These are phyloP conservation scores for Helicoverpa assulta DNA, from an alignment of 2,888 invertebrate genomes.

Conservation along the genomic window DNA sequence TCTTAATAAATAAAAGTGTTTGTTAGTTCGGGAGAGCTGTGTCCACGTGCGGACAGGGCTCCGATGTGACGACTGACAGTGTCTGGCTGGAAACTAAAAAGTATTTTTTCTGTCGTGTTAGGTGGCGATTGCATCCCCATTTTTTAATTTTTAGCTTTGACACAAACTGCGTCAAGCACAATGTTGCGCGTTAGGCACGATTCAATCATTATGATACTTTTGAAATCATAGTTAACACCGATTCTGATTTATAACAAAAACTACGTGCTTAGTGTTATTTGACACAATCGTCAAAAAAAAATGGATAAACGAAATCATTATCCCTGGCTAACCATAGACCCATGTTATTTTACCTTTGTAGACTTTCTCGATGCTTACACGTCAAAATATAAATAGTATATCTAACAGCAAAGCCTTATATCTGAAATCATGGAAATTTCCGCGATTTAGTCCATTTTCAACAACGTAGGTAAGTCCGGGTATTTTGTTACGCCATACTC, in stretches of 20 bases:
- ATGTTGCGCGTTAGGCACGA: not conserved
- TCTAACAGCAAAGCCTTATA: no score
- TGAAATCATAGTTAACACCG: not conserved
- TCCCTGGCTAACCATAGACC: no score
- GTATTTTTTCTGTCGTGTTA: not conserved
- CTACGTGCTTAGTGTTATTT: no score
- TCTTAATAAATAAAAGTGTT: constrained; percentile 24
- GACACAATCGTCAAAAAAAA: no score
- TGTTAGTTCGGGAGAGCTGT: not conserved
- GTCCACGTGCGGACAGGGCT: not conserved
- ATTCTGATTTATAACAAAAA: no score
- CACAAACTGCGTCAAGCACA: not conserved
- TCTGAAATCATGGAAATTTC: not conserved
- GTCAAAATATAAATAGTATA: no score
- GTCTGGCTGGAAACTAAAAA: constrained; percentile 1
- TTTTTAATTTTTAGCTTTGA: constrained; percentile 1
- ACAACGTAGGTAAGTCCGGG: not conserved
- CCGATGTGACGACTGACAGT: not conserved
- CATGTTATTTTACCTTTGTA: no score
- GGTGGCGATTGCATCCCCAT: not conserved
- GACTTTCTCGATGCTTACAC: no score
- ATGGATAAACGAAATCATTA: no score
- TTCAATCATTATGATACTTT: not conserved
- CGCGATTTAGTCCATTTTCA: constrained; percentile 1
- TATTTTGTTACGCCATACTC: constrained; percentile 12